Percentiles rank a stretch among this genome's conserved stretches.
These are phyloP conservation scores for Galendromus occidentalis DNA, from an alignment of 1,140 invertebrate species.

Conservation along the genomic window DNA sequence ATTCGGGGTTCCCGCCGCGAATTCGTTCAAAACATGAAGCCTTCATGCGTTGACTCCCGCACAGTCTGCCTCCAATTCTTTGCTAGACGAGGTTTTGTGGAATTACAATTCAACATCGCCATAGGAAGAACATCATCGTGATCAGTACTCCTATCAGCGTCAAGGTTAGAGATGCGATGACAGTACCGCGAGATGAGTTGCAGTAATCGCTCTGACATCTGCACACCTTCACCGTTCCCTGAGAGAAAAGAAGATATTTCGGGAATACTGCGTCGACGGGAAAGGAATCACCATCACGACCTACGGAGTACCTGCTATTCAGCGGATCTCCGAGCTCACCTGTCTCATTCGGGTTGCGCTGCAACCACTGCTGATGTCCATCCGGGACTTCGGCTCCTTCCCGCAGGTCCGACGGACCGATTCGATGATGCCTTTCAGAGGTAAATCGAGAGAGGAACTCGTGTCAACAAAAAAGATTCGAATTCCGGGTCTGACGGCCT, in stretches of 20 bases:
- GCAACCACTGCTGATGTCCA: constrained; percentile 5
- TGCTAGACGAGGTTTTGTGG: not conserved
- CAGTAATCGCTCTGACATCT: not conserved
- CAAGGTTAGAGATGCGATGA: not conserved
- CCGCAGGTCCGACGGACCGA: not conserved
- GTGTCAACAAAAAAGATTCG: too few species aligned
- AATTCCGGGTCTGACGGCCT: not conserved
- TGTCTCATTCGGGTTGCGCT: constrained; percentile 3
- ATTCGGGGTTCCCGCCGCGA: too few species aligned
- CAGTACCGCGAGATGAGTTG: not conserved
- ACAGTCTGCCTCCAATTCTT: too few species aligned
- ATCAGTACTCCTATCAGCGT: not conserved
- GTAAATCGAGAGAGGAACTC: too few species aligned
- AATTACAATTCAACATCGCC: not conserved
- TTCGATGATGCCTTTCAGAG: not conserved
- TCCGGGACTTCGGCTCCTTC: constrained; percentile 1
- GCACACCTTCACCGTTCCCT: not conserved
- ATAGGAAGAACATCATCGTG: constrained; percentile 1
- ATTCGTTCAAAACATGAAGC: too few species aligned
- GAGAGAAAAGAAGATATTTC: too few species aligned
- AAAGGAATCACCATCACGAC: too few species aligned
- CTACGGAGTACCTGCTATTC: too few species aligned
- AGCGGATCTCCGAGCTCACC: not conserved
- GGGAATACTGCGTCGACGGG: too few species aligned
- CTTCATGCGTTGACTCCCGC: too few species aligned